phyloP scores from a whole-genome alignment of 1,140 invertebrate species.

The Drosophila dunni region DNA sequence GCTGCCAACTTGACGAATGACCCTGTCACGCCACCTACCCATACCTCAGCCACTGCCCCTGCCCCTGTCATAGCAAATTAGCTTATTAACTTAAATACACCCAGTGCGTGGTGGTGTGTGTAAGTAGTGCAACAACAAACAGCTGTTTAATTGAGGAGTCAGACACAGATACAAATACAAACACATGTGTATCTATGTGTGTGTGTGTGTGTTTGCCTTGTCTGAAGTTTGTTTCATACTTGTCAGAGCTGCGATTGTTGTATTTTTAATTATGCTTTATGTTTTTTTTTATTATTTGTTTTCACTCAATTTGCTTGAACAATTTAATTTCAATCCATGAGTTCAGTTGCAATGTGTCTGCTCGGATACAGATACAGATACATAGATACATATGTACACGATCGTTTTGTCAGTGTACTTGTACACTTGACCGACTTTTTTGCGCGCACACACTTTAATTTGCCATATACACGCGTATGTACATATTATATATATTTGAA shows the following conservation, averaged over 20 bases:
- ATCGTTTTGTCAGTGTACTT: conserved; percentile 7
- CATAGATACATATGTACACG: conserved; percentile 47
- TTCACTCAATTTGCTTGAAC: conserved; percentile 73
- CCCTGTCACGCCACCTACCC: conserved; percentile 24
- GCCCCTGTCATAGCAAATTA: conserved; percentile 18
- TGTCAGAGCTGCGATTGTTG: conserved; percentile 31
- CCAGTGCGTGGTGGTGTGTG: background rate
- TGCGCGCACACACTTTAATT: conserved; percentile 28
- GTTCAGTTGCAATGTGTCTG: conserved; percentile 17
- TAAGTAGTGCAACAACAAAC: conserved; percentile 43
- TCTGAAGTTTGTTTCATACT: conserved; percentile 48
- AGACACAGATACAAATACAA: conserved; percentile 4
- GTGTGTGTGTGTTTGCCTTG: conserved; percentile 11
- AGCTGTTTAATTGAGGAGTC: conserved; percentile 55
- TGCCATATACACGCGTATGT: conserved; percentile 39
- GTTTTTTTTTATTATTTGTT: conserved; percentile 54
- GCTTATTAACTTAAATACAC: conserved; percentile 8
- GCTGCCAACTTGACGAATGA: conserved; percentile 30
- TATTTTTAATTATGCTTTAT: conserved; percentile 70
- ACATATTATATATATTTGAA: background rate
- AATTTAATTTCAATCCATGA: conserved; percentile 69
- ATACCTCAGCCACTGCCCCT: background rate
- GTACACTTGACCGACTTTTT: conserved; percentile 68
- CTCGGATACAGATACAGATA: conserved; percentile 42
- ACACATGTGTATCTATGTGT: background rate